Evolutionary conservation across 2,113 vertebrate genomes (phyloP).

Genomic region (Bostrychus sinensis): DNA sequence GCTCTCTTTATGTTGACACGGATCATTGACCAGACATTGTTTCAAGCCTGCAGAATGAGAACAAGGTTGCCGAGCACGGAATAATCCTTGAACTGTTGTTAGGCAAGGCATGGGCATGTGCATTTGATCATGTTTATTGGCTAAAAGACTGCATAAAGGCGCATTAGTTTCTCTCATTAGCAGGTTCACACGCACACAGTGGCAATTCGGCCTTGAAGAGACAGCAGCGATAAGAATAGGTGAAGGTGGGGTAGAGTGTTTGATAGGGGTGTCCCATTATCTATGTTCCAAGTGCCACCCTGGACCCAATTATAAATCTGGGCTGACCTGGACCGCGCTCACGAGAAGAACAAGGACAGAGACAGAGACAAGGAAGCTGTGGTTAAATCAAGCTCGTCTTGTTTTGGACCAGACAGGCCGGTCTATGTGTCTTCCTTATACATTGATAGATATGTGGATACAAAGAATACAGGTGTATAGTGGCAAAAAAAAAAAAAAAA

Average conservation of each 20-base stretch:
- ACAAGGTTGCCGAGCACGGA: not conserved
- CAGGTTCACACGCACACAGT: slow-evolving; percentile 24
- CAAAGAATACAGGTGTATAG: slow-evolving; percentile 46
- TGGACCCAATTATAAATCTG: slow-evolving; percentile 67
- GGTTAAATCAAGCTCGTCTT: slow-evolving; percentile 33
- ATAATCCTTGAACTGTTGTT: slow-evolving; percentile 15
- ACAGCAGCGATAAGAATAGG: slow-evolving; percentile 25
- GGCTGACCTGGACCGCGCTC: slow-evolving; percentile 33
- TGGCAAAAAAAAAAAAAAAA: slow-evolving; percentile 47
- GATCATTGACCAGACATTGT: not conserved
- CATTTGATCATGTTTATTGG: slow-evolving; percentile 23
- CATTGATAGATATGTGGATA: slow-evolving; percentile 52
- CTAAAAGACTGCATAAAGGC: slow-evolving; percentile 32
- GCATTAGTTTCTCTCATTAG: slow-evolving; percentile 29
- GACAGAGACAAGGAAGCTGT: slow-evolving; percentile 31
- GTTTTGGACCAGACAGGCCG: not conserved
- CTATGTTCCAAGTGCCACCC: slow-evolving; percentile 21
- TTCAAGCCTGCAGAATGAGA: not conserved
- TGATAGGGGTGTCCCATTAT: slow-evolving; percentile 28
- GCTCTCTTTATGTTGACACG: not conserved
- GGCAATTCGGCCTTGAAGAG: slow-evolving; percentile 31
- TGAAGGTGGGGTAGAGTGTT: slow-evolving; percentile 37
- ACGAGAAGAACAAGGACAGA: slow-evolving; percentile 38
- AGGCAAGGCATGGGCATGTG: slow-evolving; percentile 9
- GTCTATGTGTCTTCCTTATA: slow-evolving; percentile 21